phyloP scores from a whole-genome alignment of 1,140 invertebrate genomes.

The Zaprionus ghesquierei region DNA sequence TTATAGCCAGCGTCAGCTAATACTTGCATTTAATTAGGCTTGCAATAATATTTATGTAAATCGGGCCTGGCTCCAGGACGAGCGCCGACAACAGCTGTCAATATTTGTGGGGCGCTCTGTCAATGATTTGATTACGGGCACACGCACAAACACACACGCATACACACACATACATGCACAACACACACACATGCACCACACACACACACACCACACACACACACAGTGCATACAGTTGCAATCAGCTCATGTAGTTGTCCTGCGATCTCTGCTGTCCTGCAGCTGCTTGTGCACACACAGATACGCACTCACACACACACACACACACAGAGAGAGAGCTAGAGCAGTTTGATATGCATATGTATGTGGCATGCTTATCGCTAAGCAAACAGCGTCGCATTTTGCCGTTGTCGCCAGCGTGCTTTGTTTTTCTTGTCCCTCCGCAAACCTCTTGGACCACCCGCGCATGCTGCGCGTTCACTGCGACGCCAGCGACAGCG shows the following conservation, averaged over 20 bases:
- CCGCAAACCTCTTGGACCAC: conserved; percentile 51
- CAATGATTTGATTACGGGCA: conserved; percentile 54
- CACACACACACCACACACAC: background rate
- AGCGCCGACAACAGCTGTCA: conserved; percentile 66
- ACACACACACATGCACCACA: background rate
- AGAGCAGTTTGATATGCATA: background rate
- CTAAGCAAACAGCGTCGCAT: conserved; percentile 72
- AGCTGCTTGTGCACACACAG: conserved; percentile 5
- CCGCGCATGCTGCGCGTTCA: conserved; percentile 36
- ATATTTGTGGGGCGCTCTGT: conserved; percentile 45
- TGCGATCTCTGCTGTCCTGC: background rate
- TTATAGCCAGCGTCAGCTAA: conserved; percentile 37
- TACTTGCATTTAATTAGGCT: conserved; percentile 81
- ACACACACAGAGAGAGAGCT: too few species aligned
- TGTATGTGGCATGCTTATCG: conserved; percentile 61
- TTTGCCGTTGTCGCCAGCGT: conserved; percentile 65
- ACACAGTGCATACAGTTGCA: background rate
- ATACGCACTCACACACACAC: background rate
- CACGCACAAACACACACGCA: background rate
- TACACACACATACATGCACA: background rate
- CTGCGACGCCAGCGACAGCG: conserved; percentile 13
- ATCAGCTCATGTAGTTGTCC: conserved; percentile 44
- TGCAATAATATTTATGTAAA: conserved; percentile 82
- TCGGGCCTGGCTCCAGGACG: conserved; percentile 60
- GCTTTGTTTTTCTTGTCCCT: conserved; percentile 70